These are phyloP conservation scores for Corbicula japonica DNA, from an alignment of 2,888 invertebrate species.

Conservation along the genomic window DNA sequence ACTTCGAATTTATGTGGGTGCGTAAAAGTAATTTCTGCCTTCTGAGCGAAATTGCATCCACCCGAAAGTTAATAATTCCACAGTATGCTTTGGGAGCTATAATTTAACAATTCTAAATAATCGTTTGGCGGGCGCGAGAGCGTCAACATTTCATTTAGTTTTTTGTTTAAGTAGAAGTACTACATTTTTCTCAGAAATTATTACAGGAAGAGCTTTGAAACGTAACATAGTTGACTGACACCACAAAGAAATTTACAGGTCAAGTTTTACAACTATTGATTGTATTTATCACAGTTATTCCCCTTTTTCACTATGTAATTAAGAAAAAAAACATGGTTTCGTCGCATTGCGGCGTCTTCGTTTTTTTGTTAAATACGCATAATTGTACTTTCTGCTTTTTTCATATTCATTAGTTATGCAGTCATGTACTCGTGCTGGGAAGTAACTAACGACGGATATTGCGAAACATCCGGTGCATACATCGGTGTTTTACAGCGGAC, in stretches of 20 bases:
- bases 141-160: too few species aligned
- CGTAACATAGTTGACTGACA: too few species aligned
- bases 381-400: too few species aligned
- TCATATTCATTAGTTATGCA: too few species aligned
- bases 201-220: too few species aligned
- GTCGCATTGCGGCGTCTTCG: neutral
- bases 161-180: too few species aligned
- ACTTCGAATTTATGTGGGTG: too few species aligned
- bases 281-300: neutral
- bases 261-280: neutral
- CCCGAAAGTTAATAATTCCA: neutral
- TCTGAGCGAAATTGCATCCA: neutral
- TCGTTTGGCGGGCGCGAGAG: neutral
- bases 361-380: neutral
- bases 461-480: slow-evolving; percentile 40
- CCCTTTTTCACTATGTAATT: neutral
- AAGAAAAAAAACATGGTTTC: neutral
- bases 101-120: neutral
- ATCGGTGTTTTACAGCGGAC: slow-evolving; percentile 40
- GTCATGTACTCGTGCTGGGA: slow-evolving; percentile 65
- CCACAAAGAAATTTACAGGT: neutral
- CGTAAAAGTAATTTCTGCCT: neutral
- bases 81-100: neutral
- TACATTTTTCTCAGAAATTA: too few species aligned
- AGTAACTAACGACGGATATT: slow-evolving; percentile 46